These are phyloP conservation scores for Agonopterix heracliana DNA, from an alignment of 2,888 invertebrate species.

Conservation along the genomic window DNA sequence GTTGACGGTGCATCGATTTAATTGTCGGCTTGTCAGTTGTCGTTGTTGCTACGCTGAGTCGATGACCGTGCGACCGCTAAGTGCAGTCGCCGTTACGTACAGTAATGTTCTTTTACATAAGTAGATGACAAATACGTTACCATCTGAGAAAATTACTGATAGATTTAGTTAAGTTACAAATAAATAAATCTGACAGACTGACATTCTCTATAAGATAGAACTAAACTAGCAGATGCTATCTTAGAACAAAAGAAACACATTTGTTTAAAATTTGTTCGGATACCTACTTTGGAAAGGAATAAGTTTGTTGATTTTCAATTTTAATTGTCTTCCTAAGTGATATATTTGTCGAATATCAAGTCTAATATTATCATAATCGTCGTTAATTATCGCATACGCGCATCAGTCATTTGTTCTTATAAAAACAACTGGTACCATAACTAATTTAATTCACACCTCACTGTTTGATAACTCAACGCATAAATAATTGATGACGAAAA, in stretches of 20 bases:
- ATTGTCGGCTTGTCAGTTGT: slow-evolving; percentile 29
- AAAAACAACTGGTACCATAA: slow-evolving; percentile 17
- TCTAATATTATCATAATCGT: too few relatives aligned
- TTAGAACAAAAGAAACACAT: neutral
- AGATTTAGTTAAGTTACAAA: too few relatives aligned
- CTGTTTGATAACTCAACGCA: neutral
- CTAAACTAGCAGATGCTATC: neutral
- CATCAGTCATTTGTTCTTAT: slow-evolving; percentile 6
- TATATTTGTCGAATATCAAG: too few relatives aligned
- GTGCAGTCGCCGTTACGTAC: slow-evolving; percentile 31
- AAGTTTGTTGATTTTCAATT: too few relatives aligned
- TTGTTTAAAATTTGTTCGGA: neutral
- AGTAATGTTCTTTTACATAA: slow-evolving; percentile 3
- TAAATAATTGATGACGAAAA: neutral
- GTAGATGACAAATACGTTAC: neutral
- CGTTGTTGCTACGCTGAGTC: slow-evolving; percentile 35
- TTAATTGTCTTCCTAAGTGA: too few relatives aligned
- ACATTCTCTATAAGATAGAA: neutral
- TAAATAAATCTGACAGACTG: neutral
- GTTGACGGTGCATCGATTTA: slow-evolving; percentile 43
- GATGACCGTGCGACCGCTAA: slow-evolving; percentile 59
- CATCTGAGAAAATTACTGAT: too few relatives aligned
- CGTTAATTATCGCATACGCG: too few relatives aligned
- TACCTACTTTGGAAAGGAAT: neutral
- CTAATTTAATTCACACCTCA: slow-evolving; percentile 29